phyloP scores from a whole-genome alignment of 2,797 vertebrate genomes.

The Hippoglossus hippoglossus region DNA sequence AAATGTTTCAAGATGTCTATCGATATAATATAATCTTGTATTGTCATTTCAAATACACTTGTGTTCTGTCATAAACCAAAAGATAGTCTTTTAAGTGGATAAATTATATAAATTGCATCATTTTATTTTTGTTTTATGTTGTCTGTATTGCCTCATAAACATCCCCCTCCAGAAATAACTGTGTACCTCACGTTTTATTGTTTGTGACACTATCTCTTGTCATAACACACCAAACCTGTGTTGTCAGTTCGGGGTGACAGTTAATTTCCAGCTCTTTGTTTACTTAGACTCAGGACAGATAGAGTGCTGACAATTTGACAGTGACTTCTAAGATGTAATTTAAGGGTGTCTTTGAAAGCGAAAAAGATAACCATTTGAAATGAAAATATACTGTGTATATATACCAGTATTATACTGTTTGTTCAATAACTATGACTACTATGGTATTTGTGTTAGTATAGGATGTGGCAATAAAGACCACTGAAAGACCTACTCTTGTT shows the following conservation, averaged over 20 bases:
- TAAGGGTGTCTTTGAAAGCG: too few species aligned
- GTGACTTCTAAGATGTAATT: too few species aligned
- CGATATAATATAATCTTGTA: neutral
- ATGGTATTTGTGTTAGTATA: too few species aligned
- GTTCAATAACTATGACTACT: too few species aligned
- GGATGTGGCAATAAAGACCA: too few species aligned
- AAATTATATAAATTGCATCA: neutral
- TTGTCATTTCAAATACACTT: conserved; percentile 15
- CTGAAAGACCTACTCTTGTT: too few species aligned
- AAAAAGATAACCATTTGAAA: too few species aligned
- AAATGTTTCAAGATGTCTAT: neutral
- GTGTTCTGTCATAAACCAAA: neutral
- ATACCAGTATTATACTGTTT: too few species aligned
- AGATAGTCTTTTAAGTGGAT: neutral
- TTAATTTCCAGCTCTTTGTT: conserved; percentile 6
- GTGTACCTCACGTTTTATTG: conserved; percentile 1
- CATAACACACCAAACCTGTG: conserved; percentile 4
- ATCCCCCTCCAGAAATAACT: neutral
- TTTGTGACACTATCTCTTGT: neutral
- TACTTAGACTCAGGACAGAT: too few species aligned
- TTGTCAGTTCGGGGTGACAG: conserved; percentile 28
- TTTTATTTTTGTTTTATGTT: neutral
- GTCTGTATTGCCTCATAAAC: neutral
- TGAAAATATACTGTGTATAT: too few species aligned
- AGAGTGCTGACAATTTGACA: too few species aligned